Percentiles rank a stretch among this genome's conserved stretches.
phyloP scores from a whole-genome alignment of 35 echinoderm and acorn worm species.

The Ptychodera flava region DNA sequence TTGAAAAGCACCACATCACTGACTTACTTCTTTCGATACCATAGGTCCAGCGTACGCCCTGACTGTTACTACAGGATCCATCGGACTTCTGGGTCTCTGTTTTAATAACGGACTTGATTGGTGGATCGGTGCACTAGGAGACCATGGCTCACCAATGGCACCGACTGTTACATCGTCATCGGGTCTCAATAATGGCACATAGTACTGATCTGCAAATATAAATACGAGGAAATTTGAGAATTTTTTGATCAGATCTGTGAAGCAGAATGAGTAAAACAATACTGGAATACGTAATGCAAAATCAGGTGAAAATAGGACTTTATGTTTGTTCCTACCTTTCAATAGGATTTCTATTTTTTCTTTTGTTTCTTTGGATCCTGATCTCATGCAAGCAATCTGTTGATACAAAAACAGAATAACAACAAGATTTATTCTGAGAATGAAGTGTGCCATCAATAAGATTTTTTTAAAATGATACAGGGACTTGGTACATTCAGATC shows the following conservation, averaged over 20 bases:
- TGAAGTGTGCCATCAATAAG: too few species aligned
- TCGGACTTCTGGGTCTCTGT: slow-evolving; percentile 44
- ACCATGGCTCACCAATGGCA: slow-evolving; percentile 85
- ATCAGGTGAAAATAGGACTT: slow-evolving; percentile 9
- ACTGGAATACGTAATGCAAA: background rate
- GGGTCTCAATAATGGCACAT: slow-evolving; percentile 57
- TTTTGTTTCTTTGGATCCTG: background rate
- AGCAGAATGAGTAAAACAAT: background rate
- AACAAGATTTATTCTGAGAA: too few species aligned
- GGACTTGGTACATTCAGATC: too few species aligned
- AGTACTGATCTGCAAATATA: slow-evolving; percentile 50
- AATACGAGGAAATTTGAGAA: background rate
- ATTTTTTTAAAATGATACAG: too few species aligned
- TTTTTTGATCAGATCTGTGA: background rate
- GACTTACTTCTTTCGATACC: slow-evolving; percentile 70
- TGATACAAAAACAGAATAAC: too few species aligned
- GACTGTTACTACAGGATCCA: slow-evolving; percentile 33
- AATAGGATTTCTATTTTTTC: background rate
- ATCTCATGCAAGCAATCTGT: background rate
- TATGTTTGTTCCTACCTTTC: background rate
- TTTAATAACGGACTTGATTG: slow-evolving; percentile 28
- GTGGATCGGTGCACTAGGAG: slow-evolving; percentile 40
- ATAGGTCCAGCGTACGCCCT: slow-evolving; percentile 81
- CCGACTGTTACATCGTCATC: slow-evolving; percentile 61
- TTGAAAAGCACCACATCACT: too few species aligned